Evolutionary conservation across 2,888 invertebrate genomes (phyloP), one percentile per base, ranked within the genome.

Genomic region (Stegophylla sp.): DNA sequence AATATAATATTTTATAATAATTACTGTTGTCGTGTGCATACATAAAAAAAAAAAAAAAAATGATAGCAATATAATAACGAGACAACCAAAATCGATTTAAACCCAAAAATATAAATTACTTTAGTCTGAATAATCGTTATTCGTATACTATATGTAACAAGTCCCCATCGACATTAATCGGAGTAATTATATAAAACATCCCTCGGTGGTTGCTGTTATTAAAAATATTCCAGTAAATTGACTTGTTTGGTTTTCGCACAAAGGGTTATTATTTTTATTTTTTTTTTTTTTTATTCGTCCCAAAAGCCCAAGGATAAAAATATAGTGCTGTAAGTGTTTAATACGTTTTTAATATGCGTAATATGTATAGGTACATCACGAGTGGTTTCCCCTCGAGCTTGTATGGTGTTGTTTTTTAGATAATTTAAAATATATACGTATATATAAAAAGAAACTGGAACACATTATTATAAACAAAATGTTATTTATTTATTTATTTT

Each of bases 271-370:
- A 5, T 34, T 5, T 34, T 34, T 17, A 45, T 23, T 20, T 66
- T 45, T 45, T 15, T 20, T 41, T 66, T 66, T 66, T 26, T 43
- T 5, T 66, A 23, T 23, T 45, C 15, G 20, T 13, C 5, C 43
- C 48, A 48, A 48, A 48, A 67, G 28, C 34, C 7, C 4, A 34
- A 34, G n/a, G n/a, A n/a, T n/a, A n/a, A 34, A 3, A 34, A 34
- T 5, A 34, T 34, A 7, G 7, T 34, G 34, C 34, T 7, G 34
- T 34, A 7, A 34, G 34, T 51, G 20, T 69, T 51, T 59, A 59
- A 28, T 28, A 20, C 34, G 3, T 43, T 72, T 26, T 43, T 56
- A 72, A 72, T 56, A 23, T 41, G 53, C 53, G 56, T 23, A 43
- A 59, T 59, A 7, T 12, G 23, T 9, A n/a, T n/a, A n/a, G n/a